Evolutionary conservation across 2,113 vertebrate genomes (phyloP).

Genomic region (Callopanchax toddi): DNA sequence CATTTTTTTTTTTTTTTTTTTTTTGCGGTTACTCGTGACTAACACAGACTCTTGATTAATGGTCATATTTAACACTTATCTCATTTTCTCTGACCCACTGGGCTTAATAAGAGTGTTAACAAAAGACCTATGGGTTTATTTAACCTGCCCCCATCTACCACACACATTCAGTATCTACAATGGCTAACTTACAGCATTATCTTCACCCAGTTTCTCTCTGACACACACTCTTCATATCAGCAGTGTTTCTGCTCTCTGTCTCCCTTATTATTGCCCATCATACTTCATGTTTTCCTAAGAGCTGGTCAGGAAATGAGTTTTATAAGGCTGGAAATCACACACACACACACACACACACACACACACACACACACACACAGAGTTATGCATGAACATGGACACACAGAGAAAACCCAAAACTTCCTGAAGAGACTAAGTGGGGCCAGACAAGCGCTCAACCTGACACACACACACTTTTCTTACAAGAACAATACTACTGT

Average conservation of each 20-base stretch:
- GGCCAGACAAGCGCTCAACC: slow-evolving; percentile 63
- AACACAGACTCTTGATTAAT: slow-evolving; percentile 11
- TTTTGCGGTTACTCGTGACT: neutral
- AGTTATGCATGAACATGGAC: too few species aligned
- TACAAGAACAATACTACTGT: slow-evolving; percentile 67
- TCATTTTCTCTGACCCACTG: slow-evolving; percentile 42
- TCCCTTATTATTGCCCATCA: slow-evolving; percentile 50
- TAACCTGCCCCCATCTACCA: slow-evolving; percentile 26
- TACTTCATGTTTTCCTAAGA: slow-evolving; percentile 66
- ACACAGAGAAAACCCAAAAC: slow-evolving; percentile 64
- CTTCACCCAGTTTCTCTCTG: slow-evolving; percentile 17
- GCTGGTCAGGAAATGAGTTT: slow-evolving; percentile 75
- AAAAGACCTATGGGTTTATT: slow-evolving; percentile 52
- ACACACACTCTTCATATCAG: slow-evolving; percentile 41
- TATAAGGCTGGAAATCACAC: slow-evolving; percentile 60
- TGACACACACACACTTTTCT: slow-evolving; percentile 59
- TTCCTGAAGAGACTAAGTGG: slow-evolving; percentile 78
- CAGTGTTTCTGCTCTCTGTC: slow-evolving; percentile 22
- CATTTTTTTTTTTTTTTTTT: too few species aligned
- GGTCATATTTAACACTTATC: slow-evolving; percentile 31
- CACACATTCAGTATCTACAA: slow-evolving; percentile 16
- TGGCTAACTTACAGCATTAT: slow-evolving; percentile 43
- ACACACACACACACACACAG: neutral
- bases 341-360: slow-evolving; percentile 20
- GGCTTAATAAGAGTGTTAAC: slow-evolving; percentile 61